Evolutionary conservation across 2,113 vertebrate species (phyloP).

Genomic region (Motacilla tschutschensis): DNA sequence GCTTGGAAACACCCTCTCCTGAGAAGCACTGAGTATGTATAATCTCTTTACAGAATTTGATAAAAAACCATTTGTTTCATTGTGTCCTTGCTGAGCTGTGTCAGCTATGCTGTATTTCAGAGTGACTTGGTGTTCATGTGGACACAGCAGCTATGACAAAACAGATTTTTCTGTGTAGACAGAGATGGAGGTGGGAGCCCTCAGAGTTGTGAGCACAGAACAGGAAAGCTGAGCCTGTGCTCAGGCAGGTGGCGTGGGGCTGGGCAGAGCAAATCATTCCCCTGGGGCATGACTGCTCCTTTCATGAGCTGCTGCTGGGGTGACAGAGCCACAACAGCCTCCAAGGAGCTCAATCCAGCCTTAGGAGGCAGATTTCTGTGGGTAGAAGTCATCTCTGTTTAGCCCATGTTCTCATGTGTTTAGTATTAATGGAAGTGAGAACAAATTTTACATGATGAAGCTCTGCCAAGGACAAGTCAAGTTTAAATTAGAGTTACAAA

Average conservation of each 20-base stretch:
- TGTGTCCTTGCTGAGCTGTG: neutral
- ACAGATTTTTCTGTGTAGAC: neutral
- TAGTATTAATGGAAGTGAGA: neutral
- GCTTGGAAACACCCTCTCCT: neutral
- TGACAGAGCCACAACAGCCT: neutral
- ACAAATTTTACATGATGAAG: neutral
- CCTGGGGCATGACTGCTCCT: neutral
- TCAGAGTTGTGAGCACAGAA: neutral
- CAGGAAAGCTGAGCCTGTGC: neutral
- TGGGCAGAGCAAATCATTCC: neutral
- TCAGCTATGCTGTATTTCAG: neutral
- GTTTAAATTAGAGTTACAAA: neutral
- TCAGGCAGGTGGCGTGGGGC: neutral
- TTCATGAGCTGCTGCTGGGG: neutral
- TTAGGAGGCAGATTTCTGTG: neutral
- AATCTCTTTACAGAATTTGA: neutral
- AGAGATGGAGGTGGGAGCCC: neutral
- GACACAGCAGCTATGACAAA: neutral
- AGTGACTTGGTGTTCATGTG: fast-evolving
- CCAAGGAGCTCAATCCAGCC: neutral
- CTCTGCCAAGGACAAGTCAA: neutral
- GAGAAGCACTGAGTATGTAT: neutral
- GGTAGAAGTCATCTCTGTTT: neutral
- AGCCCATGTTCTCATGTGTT: fast-evolving
- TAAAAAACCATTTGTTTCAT: neutral